phyloP scores from a whole-genome alignment of 92 coral and sea anemone species.

The Epizoanthus fatuus region DNA sequence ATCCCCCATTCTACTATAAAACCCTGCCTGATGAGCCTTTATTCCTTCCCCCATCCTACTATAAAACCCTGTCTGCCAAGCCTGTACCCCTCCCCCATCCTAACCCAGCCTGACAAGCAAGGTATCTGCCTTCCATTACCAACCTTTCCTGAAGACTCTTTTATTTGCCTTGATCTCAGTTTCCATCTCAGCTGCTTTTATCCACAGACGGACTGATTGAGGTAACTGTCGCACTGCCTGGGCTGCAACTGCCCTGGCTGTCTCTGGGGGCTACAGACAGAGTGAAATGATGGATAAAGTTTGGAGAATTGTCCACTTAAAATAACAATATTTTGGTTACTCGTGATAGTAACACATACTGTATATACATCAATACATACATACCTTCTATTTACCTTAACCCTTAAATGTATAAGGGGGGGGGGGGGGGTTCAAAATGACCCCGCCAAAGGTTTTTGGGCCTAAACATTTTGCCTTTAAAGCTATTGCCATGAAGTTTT shows the following conservation, averaged over 20 bases:
- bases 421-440: no score
- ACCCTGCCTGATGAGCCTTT: neutral
- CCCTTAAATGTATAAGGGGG: no score
- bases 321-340: no score
- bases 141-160: slow-evolving; percentile 96
- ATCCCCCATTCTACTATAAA: neutral
- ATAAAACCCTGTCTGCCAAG: no score
- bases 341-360: neutral
- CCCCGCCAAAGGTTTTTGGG: no score
- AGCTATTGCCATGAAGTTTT: no score
- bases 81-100: no score
- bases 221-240: slow-evolving; percentile 95
- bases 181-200: slow-evolving; percentile 95
- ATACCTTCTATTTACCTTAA: no score
- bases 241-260: slow-evolving; percentile 88
- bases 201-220: slow-evolving; percentile 97
- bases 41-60: neutral
- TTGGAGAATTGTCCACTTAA: neutral
- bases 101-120: neutral
- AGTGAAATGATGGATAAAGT: neutral
- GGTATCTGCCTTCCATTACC: neutral
- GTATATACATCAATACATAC: neutral
- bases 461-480: no score
- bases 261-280: slow-evolving; percentile 82
- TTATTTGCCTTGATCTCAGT: slow-evolving; percentile 89